Evolutionary conservation across 2,113 vertebrate genomes (phyloP), one percentile per base, ranked within the genome.

Genomic region (Pluvianellus socialis): DNA sequence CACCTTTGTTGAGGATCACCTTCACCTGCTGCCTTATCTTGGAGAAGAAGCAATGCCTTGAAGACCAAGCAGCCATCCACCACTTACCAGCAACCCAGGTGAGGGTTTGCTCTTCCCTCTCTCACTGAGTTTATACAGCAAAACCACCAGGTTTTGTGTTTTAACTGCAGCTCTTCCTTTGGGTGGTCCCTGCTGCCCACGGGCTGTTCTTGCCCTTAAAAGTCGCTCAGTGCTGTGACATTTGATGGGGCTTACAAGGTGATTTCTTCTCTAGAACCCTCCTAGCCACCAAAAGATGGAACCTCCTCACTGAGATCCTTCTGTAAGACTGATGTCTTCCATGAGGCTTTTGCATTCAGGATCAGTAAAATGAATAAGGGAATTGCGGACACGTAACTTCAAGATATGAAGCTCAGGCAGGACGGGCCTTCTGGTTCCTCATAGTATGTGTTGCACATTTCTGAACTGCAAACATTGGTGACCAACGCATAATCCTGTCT

Each of bases 401-500:
- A 49, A 38, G 24, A 11, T 9, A 16, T 3, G 9, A 4, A 28
- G 22, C 47, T 67, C 15, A 2, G 44, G 44, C 22, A 92, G 26
- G 21, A 16, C 40, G 59, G 52, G 40, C 47, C 47, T 86, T 11
- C 76, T 67, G 33, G 24, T 52, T 82, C 38, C 50, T 38, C 6
- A 11, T 9, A 22, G 15, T 27, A 7, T 4, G 9, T 47, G 19
- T 33, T n/a, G 32, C 12, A 4, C 7, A 7, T 45, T 53, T 65
- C 11, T 55, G 56, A 70, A 22, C 22, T 14, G 33, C 56, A 61
- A 26, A 21, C 8, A 3, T 4, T 24, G 42, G 12, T 33, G 20
- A 30, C 12, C 17, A 68, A 30, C 1, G 0, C 19, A 4, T 21
- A 28, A 80, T 15, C 26, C 27, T 1, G 0, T n/a, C 70, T 24